phyloP scores from a whole-genome alignment of 2,113 vertebrate genomes.

The Isichthys henryi region DNA sequence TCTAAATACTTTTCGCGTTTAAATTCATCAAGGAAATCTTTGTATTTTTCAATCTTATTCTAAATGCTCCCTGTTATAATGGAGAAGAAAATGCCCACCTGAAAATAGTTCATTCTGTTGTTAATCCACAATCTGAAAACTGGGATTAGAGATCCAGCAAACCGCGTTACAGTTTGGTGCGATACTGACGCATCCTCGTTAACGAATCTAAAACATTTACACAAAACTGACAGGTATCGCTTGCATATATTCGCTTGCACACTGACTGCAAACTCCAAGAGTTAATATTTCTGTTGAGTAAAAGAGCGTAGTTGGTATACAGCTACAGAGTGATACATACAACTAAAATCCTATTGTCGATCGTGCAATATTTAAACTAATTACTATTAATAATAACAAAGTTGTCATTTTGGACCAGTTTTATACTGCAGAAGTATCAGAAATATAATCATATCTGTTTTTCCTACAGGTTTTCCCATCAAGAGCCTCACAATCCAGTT shows the following conservation, averaged over 20 bases:
- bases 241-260: not conserved
- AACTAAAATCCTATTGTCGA: not conserved
- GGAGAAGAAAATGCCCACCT: conserved; percentile 19
- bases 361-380: not conserved
- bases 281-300: not conserved
- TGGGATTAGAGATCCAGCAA: not conserved
- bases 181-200: not conserved
- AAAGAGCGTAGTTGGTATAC: not conserved
- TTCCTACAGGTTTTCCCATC: not conserved
- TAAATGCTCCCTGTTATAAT: not conserved
- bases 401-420: not conserved
- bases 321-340: not conserved
- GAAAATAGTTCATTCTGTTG: not conserved
- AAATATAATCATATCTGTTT: not conserved
- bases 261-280: not conserved
- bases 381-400: not conserved
- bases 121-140: not conserved
- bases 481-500: not conserved
- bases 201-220: not conserved
- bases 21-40: not conserved
- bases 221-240: conserved; percentile 9
- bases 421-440: not conserved
- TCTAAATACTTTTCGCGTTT: not conserved
- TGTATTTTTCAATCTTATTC: not conserved
- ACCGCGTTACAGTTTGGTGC: not conserved